phyloP scores from a whole-genome alignment of 2,888 invertebrate genomes.

The Hedya salicella region DNA sequence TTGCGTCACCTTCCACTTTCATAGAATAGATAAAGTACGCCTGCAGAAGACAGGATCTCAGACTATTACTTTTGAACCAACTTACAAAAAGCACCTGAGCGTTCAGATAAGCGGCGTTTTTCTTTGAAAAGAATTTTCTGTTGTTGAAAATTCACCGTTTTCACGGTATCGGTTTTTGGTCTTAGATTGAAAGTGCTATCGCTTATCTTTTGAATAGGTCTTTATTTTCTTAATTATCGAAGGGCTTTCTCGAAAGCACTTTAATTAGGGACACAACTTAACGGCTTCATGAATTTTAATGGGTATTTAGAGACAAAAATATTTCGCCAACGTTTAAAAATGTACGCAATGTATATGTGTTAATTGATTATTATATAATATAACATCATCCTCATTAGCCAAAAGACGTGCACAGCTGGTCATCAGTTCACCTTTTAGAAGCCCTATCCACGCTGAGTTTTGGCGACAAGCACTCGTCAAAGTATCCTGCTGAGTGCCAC shows the following conservation, averaged over 20 bases:
- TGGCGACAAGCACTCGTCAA: too few relatives aligned
- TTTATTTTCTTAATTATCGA: constrained; percentile 4
- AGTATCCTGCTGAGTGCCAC: too few relatives aligned
- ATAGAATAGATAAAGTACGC: background rate
- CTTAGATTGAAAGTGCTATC: constrained; percentile 1
- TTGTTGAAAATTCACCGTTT: background rate
- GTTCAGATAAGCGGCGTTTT: constrained; percentile 25
- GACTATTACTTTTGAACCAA: constrained; percentile 12
- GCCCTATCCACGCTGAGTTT: too few relatives aligned
- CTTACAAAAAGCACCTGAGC: constrained; percentile 28
- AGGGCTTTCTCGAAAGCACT: background rate
- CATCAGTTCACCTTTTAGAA: too few relatives aligned
- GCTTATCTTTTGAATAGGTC: background rate
- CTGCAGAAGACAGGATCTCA: background rate
- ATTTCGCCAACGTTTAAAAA: too few relatives aligned
- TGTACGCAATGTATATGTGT: too few relatives aligned
- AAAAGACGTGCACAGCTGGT: too few relatives aligned
- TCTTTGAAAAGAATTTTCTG: constrained; percentile 19
- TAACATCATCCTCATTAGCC: too few relatives aligned
- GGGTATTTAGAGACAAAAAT: background rate
- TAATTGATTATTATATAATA: too few relatives aligned
- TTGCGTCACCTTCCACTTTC: background rate
- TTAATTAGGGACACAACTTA: constrained; percentile 1
- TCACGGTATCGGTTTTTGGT: background rate
- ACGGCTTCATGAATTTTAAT: background rate